Evolutionary conservation across 2,888 invertebrate species (phyloP).

Genomic region (Lasioglossum calceatum): DNA sequence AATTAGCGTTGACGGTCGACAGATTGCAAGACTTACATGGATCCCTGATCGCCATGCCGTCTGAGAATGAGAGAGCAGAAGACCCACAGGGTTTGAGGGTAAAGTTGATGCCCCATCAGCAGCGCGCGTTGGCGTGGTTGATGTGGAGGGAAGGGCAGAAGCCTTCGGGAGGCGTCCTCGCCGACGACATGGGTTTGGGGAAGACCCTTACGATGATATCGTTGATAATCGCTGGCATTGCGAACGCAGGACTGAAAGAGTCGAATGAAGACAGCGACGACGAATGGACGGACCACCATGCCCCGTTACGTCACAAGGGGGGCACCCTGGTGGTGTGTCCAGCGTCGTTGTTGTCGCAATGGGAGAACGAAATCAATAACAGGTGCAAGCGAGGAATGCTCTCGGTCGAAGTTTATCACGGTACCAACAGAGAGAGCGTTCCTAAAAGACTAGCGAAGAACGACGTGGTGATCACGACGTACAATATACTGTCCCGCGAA

Average conservation of each 20-base stretch:
- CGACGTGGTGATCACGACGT: conserved; percentile 96
- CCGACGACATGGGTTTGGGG: conserved; percentile 93
- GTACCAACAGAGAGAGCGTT: conserved; percentile 88
- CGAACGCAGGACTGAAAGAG: conserved; percentile 78
- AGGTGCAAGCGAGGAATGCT: conserved; percentile 88
- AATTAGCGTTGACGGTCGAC: conserved; percentile 90
- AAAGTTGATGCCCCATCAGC: conserved; percentile 92
- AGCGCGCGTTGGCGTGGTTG: conserved; percentile 94
- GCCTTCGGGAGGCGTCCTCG: conserved; percentile 94
- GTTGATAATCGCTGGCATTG: conserved; percentile 85
- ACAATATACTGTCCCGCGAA: conserved; percentile 90
- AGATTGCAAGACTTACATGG: conserved; percentile 90
- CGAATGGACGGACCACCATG: conserved; percentile 51
- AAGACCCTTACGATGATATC: conserved; percentile 95
- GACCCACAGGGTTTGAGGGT: conserved; percentile 89
- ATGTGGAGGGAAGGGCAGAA: conserved; percentile 95
- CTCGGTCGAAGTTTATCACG: conserved; percentile 90
- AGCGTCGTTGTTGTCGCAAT: conserved; percentile 95
- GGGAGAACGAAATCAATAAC: conserved; percentile 91
- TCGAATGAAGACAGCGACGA: conserved; percentile 80
- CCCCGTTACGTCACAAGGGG: conserved; percentile 84
- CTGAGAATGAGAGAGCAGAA: conserved; percentile 86
- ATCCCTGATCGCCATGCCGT: conserved; percentile 89
- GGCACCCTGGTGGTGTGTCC: conserved; percentile 97
- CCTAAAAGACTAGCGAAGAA: conserved; percentile 86